A percentile compares a stretch with the other conserved stretches of the same genome.
Conservation (phyloP, 2,797 vertebrate species). For the Phrynocephalus forsythii region DNA sequence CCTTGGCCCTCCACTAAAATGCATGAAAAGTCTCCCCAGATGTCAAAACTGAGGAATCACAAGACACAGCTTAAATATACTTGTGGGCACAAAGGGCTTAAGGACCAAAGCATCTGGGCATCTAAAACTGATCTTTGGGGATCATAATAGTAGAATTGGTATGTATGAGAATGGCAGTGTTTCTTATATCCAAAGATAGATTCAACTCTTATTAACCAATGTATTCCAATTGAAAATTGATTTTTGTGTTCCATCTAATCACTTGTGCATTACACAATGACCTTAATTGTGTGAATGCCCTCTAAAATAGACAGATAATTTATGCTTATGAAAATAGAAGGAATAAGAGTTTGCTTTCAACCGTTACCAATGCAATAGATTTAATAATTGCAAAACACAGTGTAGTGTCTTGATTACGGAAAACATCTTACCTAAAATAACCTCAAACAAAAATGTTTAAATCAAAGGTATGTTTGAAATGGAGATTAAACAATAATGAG, state of each 20-base stretch:
- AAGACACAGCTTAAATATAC: background rate
- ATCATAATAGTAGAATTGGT: background rate
- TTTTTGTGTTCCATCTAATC: background rate
- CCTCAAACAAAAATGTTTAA: conserved; percentile 10
- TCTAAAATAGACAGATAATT: background rate
- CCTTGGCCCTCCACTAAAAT: background rate
- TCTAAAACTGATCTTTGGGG: background rate
- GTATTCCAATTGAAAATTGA: background rate
- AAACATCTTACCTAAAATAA: conserved; percentile 1
- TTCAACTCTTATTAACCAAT: background rate
- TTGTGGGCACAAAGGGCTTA: background rate
- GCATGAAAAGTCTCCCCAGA: background rate
- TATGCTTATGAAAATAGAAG: conserved; percentile 6
- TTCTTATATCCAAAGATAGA: background rate
- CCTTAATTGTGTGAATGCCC: conserved; percentile 16
- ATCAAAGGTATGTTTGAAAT: conserved; percentile 2
- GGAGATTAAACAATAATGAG: conserved; percentile 12
- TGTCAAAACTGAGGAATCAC: background rate
- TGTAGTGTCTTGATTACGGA: conserved; percentile 21
- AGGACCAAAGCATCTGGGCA: background rate
- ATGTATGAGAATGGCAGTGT: background rate
- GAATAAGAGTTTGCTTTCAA: conserved; percentile 14
- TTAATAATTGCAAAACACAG: conserved; percentile 6
- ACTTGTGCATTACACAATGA: background rate
- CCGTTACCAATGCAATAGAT: background rate